These are phyloP conservation scores for Buathra laborator DNA, from an alignment of 2,888 invertebrate genomes.

Conservation along the genomic window DNA sequence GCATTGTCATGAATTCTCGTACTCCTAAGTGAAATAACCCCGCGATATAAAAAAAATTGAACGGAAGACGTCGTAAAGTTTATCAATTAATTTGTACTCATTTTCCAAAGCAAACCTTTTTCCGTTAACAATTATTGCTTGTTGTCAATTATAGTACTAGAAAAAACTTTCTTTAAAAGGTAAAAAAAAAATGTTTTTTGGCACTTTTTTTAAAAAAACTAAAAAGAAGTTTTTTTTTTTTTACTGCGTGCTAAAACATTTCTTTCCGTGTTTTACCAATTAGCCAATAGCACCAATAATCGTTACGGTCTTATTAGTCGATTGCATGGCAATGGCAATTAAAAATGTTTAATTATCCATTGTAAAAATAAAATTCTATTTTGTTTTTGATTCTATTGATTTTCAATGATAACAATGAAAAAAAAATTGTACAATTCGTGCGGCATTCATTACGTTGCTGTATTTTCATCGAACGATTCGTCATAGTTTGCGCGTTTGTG, in stretches of 20 bases:
- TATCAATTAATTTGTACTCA: neutral
- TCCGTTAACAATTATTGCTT: neutral
- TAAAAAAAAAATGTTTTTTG: neutral
- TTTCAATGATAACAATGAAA: conserved; percentile 2
- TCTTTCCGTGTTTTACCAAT: neutral
- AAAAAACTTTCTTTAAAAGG: too few relatives aligned
- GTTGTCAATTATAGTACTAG: neutral
- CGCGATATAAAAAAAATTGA: neutral
- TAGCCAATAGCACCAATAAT: neutral
- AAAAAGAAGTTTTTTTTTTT: too few relatives aligned
- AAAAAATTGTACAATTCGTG: neutral
- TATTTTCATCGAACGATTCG: conserved; percentile 32
- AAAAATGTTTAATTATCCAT: too few relatives aligned
- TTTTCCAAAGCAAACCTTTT: neutral
- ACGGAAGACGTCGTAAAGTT: neutral
- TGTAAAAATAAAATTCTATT: neutral
- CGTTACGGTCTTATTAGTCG: neutral
- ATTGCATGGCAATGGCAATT: neutral
- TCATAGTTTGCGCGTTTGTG: conserved; percentile 27
- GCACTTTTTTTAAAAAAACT: too few relatives aligned
- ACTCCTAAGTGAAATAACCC: neutral
- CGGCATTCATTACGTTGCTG: neutral
- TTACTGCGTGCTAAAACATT: neutral
- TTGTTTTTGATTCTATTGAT: neutral
- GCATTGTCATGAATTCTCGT: neutral